A percentile compares a stretch with the other conserved stretches of the same genome.
Evolutionary conservation across 2,113 vertebrate genomes (phyloP).

Genomic region (Baryphthengus martii): DNA sequence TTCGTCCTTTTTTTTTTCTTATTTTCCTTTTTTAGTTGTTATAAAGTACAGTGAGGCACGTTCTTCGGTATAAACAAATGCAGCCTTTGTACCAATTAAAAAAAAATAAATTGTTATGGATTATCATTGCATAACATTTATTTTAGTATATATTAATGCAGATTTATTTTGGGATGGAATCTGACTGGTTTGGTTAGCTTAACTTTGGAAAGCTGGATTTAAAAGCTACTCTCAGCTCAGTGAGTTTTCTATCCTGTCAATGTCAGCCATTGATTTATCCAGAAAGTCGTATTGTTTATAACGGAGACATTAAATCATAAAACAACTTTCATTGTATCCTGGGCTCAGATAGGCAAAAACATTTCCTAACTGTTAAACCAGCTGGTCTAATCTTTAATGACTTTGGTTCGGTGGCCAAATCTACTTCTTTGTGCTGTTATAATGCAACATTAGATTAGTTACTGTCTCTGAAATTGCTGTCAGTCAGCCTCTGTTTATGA

Average conservation of each 20-base stretch:
- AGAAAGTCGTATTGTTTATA: constrained; percentile 62
- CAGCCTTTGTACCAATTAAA: not conserved
- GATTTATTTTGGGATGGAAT: not conserved
- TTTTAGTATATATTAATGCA: not conserved
- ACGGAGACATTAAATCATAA: constrained; percentile 54
- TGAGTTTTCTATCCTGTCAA: constrained; percentile 45
- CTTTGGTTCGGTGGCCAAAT: constrained; percentile 64
- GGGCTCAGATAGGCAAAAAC: constrained; percentile 64
- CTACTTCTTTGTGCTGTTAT: constrained; percentile 31
- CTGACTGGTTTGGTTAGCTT: not conserved
- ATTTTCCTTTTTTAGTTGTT: not conserved
- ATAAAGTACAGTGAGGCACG: not conserved
- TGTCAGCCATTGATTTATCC: constrained; percentile 56
- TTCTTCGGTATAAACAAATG: not conserved
- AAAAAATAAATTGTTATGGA: not conserved
- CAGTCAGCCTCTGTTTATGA: constrained; percentile 19
- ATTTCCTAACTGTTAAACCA: constrained; percentile 68
- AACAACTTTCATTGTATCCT: constrained; percentile 48
- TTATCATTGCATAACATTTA: not conserved
- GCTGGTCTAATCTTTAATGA: constrained; percentile 67
- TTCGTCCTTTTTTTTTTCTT: too few species aligned
- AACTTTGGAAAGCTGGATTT: constrained; percentile 51
- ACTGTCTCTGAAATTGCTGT: constrained; percentile 31
- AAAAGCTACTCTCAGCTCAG: constrained; percentile 30
- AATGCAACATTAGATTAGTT: constrained; percentile 46